phyloP scores from a whole-genome alignment of 2,113 vertebrate species.

The Ailuropoda melanoleuca region DNA sequence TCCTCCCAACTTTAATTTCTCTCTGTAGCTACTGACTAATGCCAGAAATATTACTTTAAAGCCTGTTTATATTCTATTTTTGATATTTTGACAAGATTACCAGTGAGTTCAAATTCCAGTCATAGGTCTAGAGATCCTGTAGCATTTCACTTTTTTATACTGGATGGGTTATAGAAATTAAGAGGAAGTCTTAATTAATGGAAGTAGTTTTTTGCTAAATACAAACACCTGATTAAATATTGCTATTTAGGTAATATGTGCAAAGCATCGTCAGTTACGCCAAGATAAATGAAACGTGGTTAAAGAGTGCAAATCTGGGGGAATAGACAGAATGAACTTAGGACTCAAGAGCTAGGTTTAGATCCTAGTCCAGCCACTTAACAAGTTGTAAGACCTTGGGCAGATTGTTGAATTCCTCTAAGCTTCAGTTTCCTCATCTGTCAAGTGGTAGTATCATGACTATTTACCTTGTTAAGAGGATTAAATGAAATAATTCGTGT shows the following conservation, averaged over 20 bases:
- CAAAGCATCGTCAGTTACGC: not conserved
- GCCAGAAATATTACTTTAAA: constrained; percentile 25
- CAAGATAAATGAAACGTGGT: not conserved
- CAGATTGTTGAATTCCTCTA: not conserved
- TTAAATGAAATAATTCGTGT: not conserved
- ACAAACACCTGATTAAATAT: not conserved
- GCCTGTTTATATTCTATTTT: not conserved
- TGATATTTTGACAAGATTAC: constrained; percentile 35
- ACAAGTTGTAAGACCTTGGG: not conserved
- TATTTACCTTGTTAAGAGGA: not conserved
- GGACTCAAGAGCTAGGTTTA: constrained; percentile 29
- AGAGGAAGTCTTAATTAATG: not conserved
- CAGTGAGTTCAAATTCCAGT: not conserved
- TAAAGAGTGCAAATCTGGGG: not conserved
- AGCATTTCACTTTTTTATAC: not conserved
- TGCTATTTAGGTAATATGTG: not conserved
- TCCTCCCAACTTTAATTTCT: not conserved
- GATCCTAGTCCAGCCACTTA: not conserved
- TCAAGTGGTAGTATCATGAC: not conserved
- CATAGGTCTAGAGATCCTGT: not conserved
- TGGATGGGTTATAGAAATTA: not conserved
- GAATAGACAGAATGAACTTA: not conserved
- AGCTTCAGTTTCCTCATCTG: not conserved
- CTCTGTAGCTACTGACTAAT: not conserved
- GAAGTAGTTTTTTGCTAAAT: constrained; percentile 26